phyloP scores from a whole-genome alignment of 2,888 invertebrate genomes.

The Mongoloraphidia duomilia region DNA sequence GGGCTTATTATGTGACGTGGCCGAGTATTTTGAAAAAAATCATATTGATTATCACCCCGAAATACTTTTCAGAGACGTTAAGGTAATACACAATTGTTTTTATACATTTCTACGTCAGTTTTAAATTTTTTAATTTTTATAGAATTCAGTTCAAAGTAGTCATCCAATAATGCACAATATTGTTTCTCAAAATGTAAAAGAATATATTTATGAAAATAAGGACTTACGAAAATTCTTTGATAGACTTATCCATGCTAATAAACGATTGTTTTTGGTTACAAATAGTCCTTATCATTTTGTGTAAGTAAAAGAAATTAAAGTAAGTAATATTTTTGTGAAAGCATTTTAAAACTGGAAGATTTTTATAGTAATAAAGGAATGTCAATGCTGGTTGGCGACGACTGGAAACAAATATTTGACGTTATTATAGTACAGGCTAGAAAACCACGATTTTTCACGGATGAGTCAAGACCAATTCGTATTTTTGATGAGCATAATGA shows the following conservation, averaged over 20 bases:
- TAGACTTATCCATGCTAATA: slow-evolving; percentile 55
- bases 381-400: slow-evolving; percentile 70
- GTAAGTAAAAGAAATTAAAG: slow-evolving; percentile 39
- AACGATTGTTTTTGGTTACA: slow-evolving; percentile 88
- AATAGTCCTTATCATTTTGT: slow-evolving; percentile 95
- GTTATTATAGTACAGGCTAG: slow-evolving; percentile 89
- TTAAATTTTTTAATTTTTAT: slow-evolving; percentile 20
- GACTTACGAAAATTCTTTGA: slow-evolving; percentile 61
- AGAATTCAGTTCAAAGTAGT: slow-evolving; percentile 78
- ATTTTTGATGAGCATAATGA: slow-evolving; percentile 70
- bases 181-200: slow-evolving; percentile 66
- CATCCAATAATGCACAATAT: slow-evolving; percentile 82
- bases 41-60: slow-evolving; percentile 90
- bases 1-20: slow-evolving; percentile 82
- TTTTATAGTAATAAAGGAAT: slow-evolving; percentile 73
- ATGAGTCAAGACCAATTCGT: slow-evolving; percentile 78
- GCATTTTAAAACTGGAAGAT: slow-evolving; percentile 6
- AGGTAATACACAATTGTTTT: slow-evolving; percentile 37
- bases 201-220: slow-evolving; percentile 65
- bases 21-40: slow-evolving; percentile 80
- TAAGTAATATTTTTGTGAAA: not conserved
- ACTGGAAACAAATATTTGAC: slow-evolving; percentile 88
- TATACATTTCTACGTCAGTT: slow-evolving; percentile 2
- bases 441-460: slow-evolving; percentile 93
- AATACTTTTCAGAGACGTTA: slow-evolving; percentile 86